Conservation (phyloP, 2,888 invertebrate species). For the Anodontia alba region DNA sequence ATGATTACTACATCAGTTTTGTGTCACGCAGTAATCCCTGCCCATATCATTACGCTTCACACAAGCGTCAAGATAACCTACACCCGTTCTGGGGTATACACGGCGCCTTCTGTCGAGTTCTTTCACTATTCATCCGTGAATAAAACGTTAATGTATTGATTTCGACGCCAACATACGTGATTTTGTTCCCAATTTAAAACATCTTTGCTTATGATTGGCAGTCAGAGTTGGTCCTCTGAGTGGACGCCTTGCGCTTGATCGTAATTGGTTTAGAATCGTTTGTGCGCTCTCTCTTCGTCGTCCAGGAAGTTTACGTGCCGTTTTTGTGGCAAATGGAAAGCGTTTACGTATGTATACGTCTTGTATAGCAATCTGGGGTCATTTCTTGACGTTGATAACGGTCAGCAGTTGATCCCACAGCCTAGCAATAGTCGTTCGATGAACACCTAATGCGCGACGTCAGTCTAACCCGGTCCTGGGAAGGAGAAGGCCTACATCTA, state of each 20-base stretch:
- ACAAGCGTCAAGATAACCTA: constrained; percentile 11
- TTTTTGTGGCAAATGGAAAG: not conserved
- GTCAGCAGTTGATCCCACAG: not conserved
- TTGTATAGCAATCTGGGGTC: constrained; percentile 18
- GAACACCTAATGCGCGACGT: not conserved
- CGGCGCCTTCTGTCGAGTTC: not conserved
- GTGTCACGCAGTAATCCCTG: constrained; percentile 13
- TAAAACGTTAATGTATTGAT: constrained; percentile 11
- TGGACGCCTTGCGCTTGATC: not conserved
- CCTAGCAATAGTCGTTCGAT: not conserved
- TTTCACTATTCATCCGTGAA: constrained; percentile 37
- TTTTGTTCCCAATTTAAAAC: constrained; percentile 9
- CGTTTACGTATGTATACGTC: not conserved
- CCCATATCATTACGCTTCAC: too few relatives aligned
- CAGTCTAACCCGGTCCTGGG: too few relatives aligned
- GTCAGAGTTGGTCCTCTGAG: constrained; percentile 10
- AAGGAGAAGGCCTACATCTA: too few relatives aligned
- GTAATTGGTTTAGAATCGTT: not conserved
- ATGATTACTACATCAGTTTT: constrained; percentile 22
- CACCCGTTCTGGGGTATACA: constrained; percentile 8
- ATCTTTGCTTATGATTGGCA: constrained; percentile 8
- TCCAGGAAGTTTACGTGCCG: constrained; percentile 20
- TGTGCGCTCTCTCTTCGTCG: constrained; percentile 17
- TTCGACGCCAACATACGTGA: constrained; percentile 20
- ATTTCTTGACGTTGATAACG: not conserved